A percentile compares a stretch with the other conserved stretches of the same genome.
phyloP scores from a whole-genome alignment of 2,113 vertebrate species.

The Kryptolebias marmoratus region DNA sequence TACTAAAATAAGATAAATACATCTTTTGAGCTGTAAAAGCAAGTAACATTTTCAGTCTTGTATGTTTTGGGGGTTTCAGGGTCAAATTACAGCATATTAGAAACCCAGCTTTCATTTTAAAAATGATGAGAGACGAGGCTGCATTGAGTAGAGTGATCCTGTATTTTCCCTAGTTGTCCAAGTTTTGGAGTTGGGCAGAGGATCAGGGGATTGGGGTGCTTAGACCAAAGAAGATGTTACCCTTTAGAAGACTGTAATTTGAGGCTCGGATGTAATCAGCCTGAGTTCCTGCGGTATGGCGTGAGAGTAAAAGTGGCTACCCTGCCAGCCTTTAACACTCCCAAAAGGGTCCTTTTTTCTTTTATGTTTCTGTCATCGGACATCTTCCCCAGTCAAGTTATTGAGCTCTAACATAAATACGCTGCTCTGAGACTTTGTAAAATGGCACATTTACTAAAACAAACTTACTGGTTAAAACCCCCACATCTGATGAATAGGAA shows the following conservation, averaged over 20 bases:
- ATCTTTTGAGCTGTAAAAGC: conserved; percentile 30
- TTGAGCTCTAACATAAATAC: conserved; percentile 52
- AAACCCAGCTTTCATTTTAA: conserved; percentile 47
- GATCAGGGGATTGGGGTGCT: conserved; percentile 45
- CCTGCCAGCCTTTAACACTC: conserved; percentile 66
- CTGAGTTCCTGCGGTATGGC: conserved; percentile 72
- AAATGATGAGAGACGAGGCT: conserved; percentile 54
- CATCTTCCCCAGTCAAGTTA: conserved; percentile 54
- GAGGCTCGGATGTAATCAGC: conserved; percentile 75
- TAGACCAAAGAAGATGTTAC: conserved; percentile 71
- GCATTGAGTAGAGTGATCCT: conserved; percentile 62
- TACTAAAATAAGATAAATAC: neutral
- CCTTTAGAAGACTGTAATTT: conserved; percentile 77
- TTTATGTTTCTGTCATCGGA: conserved; percentile 58
- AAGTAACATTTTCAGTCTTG: conserved; percentile 14
- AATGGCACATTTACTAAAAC: conserved; percentile 52
- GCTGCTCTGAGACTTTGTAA: conserved; percentile 46
- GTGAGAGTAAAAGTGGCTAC: conserved; percentile 64
- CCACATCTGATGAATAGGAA: conserved; percentile 13
- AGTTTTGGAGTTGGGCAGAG: conserved; percentile 55
- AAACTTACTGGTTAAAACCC: conserved; percentile 36
- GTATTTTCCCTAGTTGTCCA: conserved; percentile 71
- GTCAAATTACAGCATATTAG: conserved; percentile 48
- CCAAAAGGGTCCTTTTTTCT: conserved; percentile 47
- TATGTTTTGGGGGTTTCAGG: conserved; percentile 51